Evolutionary conservation across 2,888 invertebrate genomes (phyloP), one percentile per base, ranked within the genome.

Genomic region (Xanthostigma xanthostigma): DNA sequence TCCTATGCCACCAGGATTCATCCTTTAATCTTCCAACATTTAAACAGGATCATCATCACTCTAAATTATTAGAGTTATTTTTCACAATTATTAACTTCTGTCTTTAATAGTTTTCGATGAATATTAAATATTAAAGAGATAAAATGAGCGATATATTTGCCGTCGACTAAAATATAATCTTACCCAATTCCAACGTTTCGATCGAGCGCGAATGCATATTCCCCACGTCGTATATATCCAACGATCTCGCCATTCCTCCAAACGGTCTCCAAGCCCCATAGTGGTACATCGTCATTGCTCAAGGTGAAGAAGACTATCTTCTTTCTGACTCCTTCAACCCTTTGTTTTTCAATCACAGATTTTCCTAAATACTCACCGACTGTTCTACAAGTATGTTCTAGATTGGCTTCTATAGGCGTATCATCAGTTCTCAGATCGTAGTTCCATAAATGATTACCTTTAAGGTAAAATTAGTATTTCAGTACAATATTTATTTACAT

Each of bases 371-470:
- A 93, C 10, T 80, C 75, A 1, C 83, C 86, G 41, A 76, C 72
- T 60, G 82, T 82, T 49, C 90, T 78, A 62, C 93, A 93, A 0
- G 85, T 75, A 59, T 83, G 84, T 9, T 74, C 78, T 37, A 94
- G 70, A 49, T 84, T 84, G 0, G 90, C 87, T 69, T 93, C 92
- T 2, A 92, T 66, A 0, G 92, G 92, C 56, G 85, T 89, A 60
- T 93, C 92, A 56, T 89, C 85, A 0, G 80, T 68, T 55, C 91
- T 74, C 40, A 92, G 63, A 63, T 93, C 93, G 8, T 75, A 73
- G 59, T 90, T 84, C 89, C 92, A 91, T 54, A 91, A 71, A 58
- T 90, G 86, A 61, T 85, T 88, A 37, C 92, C 83, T 82, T 54
- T 36, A 54, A 17, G 17, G 4, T 17, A 17, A 17, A 17, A 3